Evolutionary conservation across 2,888 invertebrate species (phyloP), one percentile per base, ranked within the genome.

Genomic region (Volucella bombylans): DNA sequence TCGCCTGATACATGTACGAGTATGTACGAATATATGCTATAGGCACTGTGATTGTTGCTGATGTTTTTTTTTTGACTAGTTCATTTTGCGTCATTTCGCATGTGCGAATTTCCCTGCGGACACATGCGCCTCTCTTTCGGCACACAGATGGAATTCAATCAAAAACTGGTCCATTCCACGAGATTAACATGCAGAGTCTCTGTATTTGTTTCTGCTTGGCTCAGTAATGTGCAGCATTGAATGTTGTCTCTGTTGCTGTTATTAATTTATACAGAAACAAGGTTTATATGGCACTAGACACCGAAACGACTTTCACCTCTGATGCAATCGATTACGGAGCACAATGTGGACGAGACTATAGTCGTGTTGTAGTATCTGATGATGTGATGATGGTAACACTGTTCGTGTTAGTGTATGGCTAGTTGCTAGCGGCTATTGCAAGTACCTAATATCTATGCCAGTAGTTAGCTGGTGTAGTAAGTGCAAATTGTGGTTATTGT

Each of bases 291-390:
- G 85, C 85, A 85, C 81, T 76, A 85, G 85, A 85, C 76, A 85
- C 85, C 85, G 85, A 85, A 85, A 85, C 85, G 85, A 85, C 85
- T 85, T 85, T 85, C 85, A 85, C 85, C 85, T 85, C 81, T 85
- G 85, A 85, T 85, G 85, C 72, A 85, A 85, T 85, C 85, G 81
- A 85, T 85, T 85, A 85, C 85, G 76, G 80, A 62, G 81, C 81
- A 81, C 61, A 77, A 77, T 85, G 81, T 81, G 81, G 76, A 81
- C 74, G 73, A n/a, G n/a, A 73, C 49, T 76, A 59, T 54, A 67
- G 6, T 31, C 67, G 62, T 45, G 62, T 55, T 61, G 65, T 54
- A 18, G 45, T 14, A 65, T 65, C 50, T 55, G 54, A 62, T 47
- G 50, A 43, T 65, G 68, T 50, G 61, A 67, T 45, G 64, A 41